Conservation (phyloP, 1,140 invertebrate genomes). For the Zaprionus africanus region DNA sequence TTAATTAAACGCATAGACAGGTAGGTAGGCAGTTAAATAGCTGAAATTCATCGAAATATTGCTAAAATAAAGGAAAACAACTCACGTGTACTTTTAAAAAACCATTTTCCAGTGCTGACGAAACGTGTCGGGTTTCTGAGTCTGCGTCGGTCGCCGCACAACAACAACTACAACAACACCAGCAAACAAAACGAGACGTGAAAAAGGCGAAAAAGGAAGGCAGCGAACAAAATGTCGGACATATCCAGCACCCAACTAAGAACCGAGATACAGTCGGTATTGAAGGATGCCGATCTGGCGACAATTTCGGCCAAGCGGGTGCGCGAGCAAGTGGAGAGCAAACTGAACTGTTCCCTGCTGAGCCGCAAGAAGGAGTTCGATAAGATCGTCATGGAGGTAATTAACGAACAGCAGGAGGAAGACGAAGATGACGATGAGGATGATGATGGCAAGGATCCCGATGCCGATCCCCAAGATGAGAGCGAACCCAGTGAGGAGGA, state of each 20-base stretch:
- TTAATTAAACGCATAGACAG: slow-evolving; percentile 12
- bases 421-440: slow-evolving; percentile 86
- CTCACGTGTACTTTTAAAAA: slow-evolving; percentile 19
- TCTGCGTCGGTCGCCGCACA: slow-evolving; percentile 29
- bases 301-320: slow-evolving; percentile 95
- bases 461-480: slow-evolving; percentile 86
- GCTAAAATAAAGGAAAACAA: neutral
- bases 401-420: slow-evolving; percentile 84
- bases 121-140: slow-evolving; percentile 65
- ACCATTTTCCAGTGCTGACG: slow-evolving; percentile 37
- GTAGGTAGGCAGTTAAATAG: slow-evolving; percentile 16
- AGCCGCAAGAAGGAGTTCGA: slow-evolving; percentile 93
- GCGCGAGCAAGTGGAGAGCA: slow-evolving; percentile 93
- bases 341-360: slow-evolving; percentile 90
- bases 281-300: slow-evolving; percentile 94
- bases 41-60: neutral
- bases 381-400: slow-evolving; percentile 90
- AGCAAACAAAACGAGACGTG: slow-evolving; percentile 22
- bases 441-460: slow-evolving; percentile 85
- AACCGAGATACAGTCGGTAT: slow-evolving; percentile 85
- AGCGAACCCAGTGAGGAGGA: slow-evolving; percentile 86
- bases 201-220: slow-evolving; percentile 5
- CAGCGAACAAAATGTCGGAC: slow-evolving; percentile 77
- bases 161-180: slow-evolving; percentile 5
- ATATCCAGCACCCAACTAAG: slow-evolving; percentile 75